Conservation (phyloP, 2,797 vertebrate genomes). For the Gorsachius magnificus region DNA sequence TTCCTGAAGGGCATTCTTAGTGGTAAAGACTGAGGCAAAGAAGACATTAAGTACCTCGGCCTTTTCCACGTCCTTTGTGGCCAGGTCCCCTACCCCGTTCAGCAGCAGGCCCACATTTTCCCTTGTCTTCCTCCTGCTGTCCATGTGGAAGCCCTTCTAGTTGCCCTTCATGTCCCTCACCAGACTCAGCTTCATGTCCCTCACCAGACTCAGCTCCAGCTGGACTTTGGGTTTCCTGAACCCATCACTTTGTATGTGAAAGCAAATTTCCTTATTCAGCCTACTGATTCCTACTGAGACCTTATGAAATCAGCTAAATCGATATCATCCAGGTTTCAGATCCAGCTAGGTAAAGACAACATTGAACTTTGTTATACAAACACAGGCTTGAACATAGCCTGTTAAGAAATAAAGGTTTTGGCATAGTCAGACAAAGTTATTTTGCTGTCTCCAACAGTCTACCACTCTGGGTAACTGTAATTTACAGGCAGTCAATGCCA, state of each 20-base stretch:
- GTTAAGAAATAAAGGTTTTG: background rate
- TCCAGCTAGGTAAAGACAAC: background rate
- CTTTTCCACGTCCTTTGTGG: background rate
- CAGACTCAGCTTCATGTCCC: background rate
- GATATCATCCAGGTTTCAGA: background rate
- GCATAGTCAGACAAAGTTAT: background rate
- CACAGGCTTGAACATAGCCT: background rate
- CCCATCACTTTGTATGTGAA: rapidly evolving
- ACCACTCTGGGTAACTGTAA: background rate
- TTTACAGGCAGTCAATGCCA: background rate
- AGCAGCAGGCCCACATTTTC: background rate
- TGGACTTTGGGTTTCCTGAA: background rate
- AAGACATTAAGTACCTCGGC: background rate
- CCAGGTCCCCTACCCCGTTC: background rate
- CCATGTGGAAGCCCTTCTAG: background rate
- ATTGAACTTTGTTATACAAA: background rate
- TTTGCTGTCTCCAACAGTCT: background rate
- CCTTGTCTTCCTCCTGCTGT: background rate
- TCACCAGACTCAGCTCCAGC: background rate
- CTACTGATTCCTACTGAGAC: background rate
- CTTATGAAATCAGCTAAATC: background rate
- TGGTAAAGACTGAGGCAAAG: background rate
- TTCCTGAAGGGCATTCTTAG: background rate
- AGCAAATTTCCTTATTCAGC: background rate
- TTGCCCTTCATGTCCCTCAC: background rate